Conservation (phyloP, 2,797 vertebrate genomes). For the Sternarchorhynchus goeldii region DNA sequence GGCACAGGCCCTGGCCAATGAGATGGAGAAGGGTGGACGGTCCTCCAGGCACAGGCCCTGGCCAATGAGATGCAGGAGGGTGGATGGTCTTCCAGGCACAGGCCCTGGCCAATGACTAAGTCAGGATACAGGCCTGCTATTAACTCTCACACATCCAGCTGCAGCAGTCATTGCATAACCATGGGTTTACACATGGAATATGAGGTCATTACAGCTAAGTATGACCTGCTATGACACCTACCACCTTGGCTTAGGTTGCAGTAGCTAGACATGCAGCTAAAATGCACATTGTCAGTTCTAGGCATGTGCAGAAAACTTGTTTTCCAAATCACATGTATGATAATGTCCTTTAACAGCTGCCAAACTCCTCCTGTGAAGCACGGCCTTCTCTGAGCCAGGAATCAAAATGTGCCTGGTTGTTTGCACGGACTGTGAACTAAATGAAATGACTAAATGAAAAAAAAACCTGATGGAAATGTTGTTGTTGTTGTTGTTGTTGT, state of each 20-base stretch:
- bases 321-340: conserved; percentile 14
- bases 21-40: background rate
- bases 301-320: background rate
- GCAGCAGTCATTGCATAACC: conserved; percentile 31
- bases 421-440: background rate
- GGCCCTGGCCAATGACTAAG: background rate
- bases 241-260: background rate
- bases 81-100: background rate
- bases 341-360: background rate
- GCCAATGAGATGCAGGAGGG: background rate
- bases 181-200: conserved; percentile 42
- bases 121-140: background rate
- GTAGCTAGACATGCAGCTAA: background rate
- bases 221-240: background rate
- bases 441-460: background rate
- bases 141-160: background rate
- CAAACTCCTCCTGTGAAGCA: background rate
- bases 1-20: too few relatives aligned
- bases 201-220: conserved; percentile 34
- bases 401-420: background rate
- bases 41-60: conserved; percentile 8
- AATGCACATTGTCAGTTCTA: background rate
- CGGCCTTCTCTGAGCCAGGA: background rate
- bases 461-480: too few relatives aligned
- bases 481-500: too few relatives aligned